Evolutionary conservation across 2,797 vertebrate genomes (phyloP).

Genomic region (Ara ararauna): DNA sequence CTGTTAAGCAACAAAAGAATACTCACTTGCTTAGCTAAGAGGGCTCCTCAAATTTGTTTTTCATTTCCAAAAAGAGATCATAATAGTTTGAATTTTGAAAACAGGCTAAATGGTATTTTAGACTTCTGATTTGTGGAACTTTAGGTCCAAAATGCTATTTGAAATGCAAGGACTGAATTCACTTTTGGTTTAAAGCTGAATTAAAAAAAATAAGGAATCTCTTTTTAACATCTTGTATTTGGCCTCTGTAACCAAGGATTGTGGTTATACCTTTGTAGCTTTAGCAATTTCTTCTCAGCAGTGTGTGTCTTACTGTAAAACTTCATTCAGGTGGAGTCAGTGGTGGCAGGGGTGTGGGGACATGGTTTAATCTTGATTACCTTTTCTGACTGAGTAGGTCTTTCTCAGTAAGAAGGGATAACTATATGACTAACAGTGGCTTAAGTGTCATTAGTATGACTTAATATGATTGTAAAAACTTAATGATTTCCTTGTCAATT

Average conservation of each 20-base stretch:
- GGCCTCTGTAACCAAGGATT: background rate
- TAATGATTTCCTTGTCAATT: background rate
- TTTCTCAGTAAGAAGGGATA: background rate
- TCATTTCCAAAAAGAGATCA: background rate
- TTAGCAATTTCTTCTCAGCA: background rate
- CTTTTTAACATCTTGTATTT: background rate
- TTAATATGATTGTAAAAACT: background rate
- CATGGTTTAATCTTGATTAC: background rate
- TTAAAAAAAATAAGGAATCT: background rate
- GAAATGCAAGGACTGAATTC: background rate
- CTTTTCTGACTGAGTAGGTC: background rate
- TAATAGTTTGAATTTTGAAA: background rate
- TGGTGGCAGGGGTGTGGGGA: background rate
- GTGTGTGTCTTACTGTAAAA: background rate
- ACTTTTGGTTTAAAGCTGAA: background rate
- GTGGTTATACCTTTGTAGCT: background rate
- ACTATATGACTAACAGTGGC: background rate
- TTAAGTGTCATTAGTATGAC: background rate
- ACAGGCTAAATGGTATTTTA: background rate
- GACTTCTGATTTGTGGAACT: background rate
- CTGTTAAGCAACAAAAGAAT: background rate
- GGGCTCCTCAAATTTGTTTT: background rate
- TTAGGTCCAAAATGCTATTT: background rate
- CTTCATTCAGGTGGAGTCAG: background rate
- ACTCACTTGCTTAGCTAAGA: background rate